A percentile compares a stretch with the other conserved stretches of the same genome.
These are phyloP conservation scores for Vireo altiloquus DNA, from an alignment of 2,113 vertebrate genomes.

Conservation along the genomic window DNA sequence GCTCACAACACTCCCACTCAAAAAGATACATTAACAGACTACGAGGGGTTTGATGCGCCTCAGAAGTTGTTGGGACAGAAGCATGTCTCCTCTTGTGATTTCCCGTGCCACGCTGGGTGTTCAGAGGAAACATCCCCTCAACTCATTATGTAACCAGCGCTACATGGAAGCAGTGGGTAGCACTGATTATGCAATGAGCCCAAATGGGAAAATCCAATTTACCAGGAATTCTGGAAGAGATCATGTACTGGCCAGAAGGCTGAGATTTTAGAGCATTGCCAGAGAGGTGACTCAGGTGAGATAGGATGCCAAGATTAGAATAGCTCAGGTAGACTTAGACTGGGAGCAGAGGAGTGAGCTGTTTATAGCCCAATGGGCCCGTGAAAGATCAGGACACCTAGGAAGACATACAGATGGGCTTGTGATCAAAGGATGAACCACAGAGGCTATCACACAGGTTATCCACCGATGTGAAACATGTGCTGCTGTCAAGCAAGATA, in stretches of 20 bases:
- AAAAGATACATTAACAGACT: neutral
- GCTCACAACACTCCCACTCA: no score
- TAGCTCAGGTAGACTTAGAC: neutral
- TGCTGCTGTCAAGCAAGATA: neutral
- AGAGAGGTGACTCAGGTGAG: neutral
- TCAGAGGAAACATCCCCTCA: neutral
- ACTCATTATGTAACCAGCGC: accelerated
- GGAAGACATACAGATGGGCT: neutral
- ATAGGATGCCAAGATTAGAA: neutral
- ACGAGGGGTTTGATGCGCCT: neutral
- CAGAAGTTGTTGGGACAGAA: neutral
- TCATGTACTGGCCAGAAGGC: neutral
- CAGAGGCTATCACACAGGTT: neutral
- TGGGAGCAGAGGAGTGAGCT: neutral
- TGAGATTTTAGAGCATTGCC: neutral
- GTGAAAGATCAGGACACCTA: neutral
- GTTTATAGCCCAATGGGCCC: accelerated
- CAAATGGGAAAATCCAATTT: neutral
- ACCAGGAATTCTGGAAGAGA: neutral
- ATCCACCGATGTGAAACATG: neutral
- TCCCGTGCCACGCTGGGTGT: accelerated
- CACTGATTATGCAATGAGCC: neutral
- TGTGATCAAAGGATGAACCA: accelerated
- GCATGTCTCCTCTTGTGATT: neutral
- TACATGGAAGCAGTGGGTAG: accelerated